Conservation (phyloP, 2,797 vertebrate genomes). For the Anabas testudineus region DNA sequence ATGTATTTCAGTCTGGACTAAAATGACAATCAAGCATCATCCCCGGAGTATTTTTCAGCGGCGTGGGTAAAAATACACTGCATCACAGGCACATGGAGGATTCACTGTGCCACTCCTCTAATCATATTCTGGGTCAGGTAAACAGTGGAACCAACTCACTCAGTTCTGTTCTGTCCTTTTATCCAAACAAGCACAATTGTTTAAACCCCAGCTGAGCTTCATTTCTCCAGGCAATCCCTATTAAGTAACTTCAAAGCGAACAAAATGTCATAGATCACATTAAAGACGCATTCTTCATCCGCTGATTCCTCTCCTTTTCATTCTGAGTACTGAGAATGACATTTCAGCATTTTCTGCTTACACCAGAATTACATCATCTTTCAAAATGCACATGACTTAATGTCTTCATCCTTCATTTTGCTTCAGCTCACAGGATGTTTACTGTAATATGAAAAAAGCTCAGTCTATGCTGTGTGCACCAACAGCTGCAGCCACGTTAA, state of each 20-base stretch:
- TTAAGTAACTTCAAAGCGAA: conserved; percentile 19
- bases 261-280: conserved; percentile 2
- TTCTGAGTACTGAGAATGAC: conserved; percentile 15
- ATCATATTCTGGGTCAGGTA: not conserved
- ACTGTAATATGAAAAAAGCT: conserved; percentile 19
- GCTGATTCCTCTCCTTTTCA: conserved; percentile 25
- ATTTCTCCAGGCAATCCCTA: conserved; percentile 12
- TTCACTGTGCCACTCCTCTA: not conserved
- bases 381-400: conserved; percentile 23
- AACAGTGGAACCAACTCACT: not conserved
- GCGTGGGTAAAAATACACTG: not conserved
- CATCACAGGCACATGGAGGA: not conserved
- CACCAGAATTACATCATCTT: conserved; percentile 42
- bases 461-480: conserved; percentile 1
- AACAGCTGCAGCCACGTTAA: conserved; percentile 13
- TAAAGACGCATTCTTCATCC: conserved; percentile 11
- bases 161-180: not conserved
- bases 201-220: conserved; percentile 17
- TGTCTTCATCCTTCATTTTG: conserved; percentile 29
- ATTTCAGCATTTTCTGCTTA: conserved; percentile 34
- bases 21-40: not conserved
- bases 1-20: not conserved
- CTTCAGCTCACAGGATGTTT: conserved; percentile 17
- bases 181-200: conserved; percentile 7
- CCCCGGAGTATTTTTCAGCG: not conserved